phyloP scores from a whole-genome alignment of 2,797 vertebrate genomes.

The Amblyraja radiata region DNA sequence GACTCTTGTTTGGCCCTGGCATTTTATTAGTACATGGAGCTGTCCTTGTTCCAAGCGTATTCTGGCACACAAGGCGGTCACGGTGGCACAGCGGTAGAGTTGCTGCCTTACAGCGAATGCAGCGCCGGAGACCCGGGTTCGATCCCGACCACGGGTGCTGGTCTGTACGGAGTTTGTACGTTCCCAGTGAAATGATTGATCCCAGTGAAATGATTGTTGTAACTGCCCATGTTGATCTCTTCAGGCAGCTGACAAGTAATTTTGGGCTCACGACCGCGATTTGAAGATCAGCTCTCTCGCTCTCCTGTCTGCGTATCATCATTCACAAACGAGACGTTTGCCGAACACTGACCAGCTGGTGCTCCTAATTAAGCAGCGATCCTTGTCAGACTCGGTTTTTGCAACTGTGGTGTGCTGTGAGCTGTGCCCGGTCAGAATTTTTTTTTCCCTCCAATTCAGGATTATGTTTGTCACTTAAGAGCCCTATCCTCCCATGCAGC shows the following conservation, averaged over 20 bases:
- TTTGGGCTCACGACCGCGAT: too few relatives aligned
- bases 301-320: background rate
- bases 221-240: background rate
- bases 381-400: background rate
- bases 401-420: background rate
- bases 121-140: too few relatives aligned
- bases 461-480: background rate
- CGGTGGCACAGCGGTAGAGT: too few relatives aligned
- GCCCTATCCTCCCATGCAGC: background rate
- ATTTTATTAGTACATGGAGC: too few relatives aligned
- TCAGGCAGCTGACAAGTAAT: background rate
- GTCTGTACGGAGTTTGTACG: too few relatives aligned
- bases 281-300: background rate
- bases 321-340: background rate
- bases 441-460: background rate
- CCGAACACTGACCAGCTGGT: background rate
- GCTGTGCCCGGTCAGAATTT: background rate
- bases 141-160: too few relatives aligned
- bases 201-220: background rate
- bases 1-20: too few relatives aligned
- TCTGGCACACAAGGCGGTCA: too few relatives aligned
- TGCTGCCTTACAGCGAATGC: too few relatives aligned
- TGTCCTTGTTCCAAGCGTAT: too few relatives aligned
- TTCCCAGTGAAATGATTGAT: too few relatives aligned
- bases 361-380: background rate